Evolutionary conservation across 2,888 invertebrate genomes (phyloP), one percentile per base, ranked within the genome.

Genomic region (Priocnemis perturbator): DNA sequence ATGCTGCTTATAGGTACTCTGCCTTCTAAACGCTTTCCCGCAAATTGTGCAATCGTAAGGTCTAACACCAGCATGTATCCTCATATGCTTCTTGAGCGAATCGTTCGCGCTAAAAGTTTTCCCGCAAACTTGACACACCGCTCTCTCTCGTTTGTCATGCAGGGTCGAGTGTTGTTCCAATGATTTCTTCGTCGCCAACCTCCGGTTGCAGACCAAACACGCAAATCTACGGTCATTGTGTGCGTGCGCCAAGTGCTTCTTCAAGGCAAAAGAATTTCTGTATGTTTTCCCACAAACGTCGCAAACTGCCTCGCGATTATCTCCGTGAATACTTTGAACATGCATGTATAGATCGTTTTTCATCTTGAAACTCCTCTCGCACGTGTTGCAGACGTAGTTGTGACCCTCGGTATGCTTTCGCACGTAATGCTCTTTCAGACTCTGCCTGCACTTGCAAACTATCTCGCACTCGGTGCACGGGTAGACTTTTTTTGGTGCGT

Each of bases 401-500:
- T 62, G 70, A 9, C 52, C 60, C 52, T 52, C 67, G 4, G 69
- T 78, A 55, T 78, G 78, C 17, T 62, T 76, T 0, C 71, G 53
- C 3, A 73, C 64, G 20, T 78, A 60, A 21, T 78, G 78, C 3
- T 73, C 73, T 56, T 62, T 71, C 17, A 78, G 9, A 14, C 50
- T 50, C 9, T 50, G 50, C 17, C 9, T 50, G 19, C 50, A 50
- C 17, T 50, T 50, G 17, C 50, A 50, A n/a, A 50, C 19, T 19
- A 17, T 19, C 1, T 50, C 50, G 19, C 50, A 50, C 2, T 50
- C 50, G 15, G 81, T 69, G 60, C 86, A 86, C 4, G 64, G 60
- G 60, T 83, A 79, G 2, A 76, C 75, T 23, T 76, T 80, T 0
- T 72, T 60, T 45, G 76, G 77, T 2, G 68, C 71, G 68, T 87